A percentile compares a stretch with the other conserved stretches of the same genome.
Conservation (phyloP, 2,888 invertebrate species). For the Mesorhabditis spiculigera region DNA sequence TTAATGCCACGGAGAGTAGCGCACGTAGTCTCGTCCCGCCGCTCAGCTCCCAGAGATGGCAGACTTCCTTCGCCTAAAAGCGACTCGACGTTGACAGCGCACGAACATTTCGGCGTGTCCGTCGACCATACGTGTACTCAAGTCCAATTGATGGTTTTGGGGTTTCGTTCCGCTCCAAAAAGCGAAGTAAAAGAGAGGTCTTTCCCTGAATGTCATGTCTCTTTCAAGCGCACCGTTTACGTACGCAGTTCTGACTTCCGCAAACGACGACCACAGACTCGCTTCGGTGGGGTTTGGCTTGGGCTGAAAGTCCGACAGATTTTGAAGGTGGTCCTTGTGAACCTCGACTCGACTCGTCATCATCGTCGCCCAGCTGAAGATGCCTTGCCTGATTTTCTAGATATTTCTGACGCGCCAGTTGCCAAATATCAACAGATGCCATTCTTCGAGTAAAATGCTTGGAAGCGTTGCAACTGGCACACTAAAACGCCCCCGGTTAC, state of each 20-base stretch:
- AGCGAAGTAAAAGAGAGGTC: constrained; percentile 74
- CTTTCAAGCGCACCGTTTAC: not conserved
- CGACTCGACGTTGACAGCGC: constrained; percentile 23
- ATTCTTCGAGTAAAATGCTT: not conserved
- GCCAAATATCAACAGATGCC: constrained; percentile 30
- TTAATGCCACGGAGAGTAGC: constrained; percentile 64
- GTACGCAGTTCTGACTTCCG: constrained; percentile 32
- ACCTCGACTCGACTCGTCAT: constrained; percentile 23
- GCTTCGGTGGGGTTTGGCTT: constrained; percentile 22
- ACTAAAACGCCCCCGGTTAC: too few species aligned
- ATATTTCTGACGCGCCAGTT: constrained; percentile 31
- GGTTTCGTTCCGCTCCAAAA: constrained; percentile 73
- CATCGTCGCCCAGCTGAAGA: constrained; percentile 27
- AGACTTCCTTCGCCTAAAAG: constrained; percentile 68
- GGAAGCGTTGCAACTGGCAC: too few species aligned
- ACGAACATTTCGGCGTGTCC: constrained; percentile 61
- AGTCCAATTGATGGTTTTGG: constrained; percentile 77
- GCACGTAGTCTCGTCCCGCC: constrained; percentile 66
- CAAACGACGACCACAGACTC: constrained; percentile 29
- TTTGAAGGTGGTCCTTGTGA: too few species aligned
- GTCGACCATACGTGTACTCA: constrained; percentile 79
- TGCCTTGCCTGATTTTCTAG: constrained; percentile 30
- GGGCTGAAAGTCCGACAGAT: constrained; percentile 8
- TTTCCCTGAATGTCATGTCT: constrained; percentile 3
- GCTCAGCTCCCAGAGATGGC: constrained; percentile 82